Conservation (phyloP, 2,113 vertebrate genomes). For the Cryptomyrus ogoouensis region DNA sequence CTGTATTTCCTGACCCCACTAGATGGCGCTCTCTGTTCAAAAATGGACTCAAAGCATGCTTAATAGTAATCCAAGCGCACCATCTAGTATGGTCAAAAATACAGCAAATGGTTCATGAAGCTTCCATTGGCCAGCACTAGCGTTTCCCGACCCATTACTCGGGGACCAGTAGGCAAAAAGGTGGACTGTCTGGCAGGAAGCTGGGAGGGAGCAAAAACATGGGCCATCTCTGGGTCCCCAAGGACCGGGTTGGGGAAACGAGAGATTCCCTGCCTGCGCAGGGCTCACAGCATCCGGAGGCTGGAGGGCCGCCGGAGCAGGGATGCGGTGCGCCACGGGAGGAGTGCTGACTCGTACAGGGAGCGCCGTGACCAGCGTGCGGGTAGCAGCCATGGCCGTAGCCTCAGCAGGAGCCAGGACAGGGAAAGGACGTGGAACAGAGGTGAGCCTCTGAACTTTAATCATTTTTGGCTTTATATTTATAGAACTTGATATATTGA, state of each 20-base stretch:
- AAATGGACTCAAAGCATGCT: too few species aligned
- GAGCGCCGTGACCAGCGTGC: constrained; percentile 83
- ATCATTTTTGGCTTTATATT: not conserved
- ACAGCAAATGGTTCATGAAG: too few species aligned
- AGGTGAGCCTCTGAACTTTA: constrained; percentile 42
- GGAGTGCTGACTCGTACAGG: constrained; percentile 73
- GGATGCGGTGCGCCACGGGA: constrained; percentile 81
- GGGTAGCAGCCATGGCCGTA: constrained; percentile 36
- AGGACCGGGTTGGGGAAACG: not conserved
- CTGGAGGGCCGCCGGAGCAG: constrained; percentile 89
- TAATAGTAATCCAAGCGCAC: too few species aligned
- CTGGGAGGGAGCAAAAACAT: not conserved
- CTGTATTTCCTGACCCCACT: too few species aligned
- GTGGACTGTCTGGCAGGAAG: not conserved
- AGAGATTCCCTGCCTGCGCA: constrained; percentile 35
- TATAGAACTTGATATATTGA: not conserved
- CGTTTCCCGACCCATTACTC: too few species aligned
- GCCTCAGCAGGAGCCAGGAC: constrained; percentile 68
- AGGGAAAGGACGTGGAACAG: constrained; percentile 43
- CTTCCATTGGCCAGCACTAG: too few species aligned
- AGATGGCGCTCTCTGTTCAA: too few species aligned
- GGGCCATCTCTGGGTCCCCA: not conserved
- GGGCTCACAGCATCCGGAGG: constrained; percentile 77
- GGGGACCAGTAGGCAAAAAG: not conserved
- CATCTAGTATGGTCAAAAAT: too few species aligned